These are phyloP conservation scores for Tenthredo notha DNA, from an alignment of 2,888 invertebrate species.

Conservation along the genomic window DNA sequence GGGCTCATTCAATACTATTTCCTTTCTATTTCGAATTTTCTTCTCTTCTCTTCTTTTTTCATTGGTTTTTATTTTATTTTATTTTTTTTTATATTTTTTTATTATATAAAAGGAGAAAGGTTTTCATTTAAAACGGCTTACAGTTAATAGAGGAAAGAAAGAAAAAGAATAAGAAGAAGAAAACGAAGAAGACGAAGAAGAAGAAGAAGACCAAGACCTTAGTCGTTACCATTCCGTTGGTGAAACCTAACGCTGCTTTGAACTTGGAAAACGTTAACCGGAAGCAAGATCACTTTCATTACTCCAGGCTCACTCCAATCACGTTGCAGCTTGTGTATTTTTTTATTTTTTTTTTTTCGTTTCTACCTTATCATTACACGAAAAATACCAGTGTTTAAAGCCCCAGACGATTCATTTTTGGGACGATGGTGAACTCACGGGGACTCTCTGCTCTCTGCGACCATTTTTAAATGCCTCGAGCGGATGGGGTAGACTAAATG, in stretches of 20 bases:
- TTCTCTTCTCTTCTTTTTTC: background rate
- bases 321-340: background rate
- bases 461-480: slow-evolving; percentile 31
- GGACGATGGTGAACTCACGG: background rate
- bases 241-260: slow-evolving; percentile 21
- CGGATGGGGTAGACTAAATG: background rate
- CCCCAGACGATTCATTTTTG: slow-evolving; percentile 44
- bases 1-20: background rate
- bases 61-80: background rate
- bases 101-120: slow-evolving; percentile 1
- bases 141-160: background rate
- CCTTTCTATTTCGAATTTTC: background rate
- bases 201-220: background rate
- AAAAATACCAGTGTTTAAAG: slow-evolving; percentile 23
- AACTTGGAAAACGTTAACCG: slow-evolving; percentile 32
- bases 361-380: slow-evolving; percentile 23
- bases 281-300: slow-evolving; percentile 37
- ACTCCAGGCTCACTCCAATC: slow-evolving; percentile 35
- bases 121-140: slow-evolving; percentile 17
- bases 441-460: background rate
- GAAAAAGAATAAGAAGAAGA: background rate
- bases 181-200: background rate
- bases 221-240: background rate
- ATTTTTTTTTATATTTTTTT: background rate
- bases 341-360: background rate